Conservation (phyloP, 2,797 vertebrate species). For the Leptatherina wallacei region DNA sequence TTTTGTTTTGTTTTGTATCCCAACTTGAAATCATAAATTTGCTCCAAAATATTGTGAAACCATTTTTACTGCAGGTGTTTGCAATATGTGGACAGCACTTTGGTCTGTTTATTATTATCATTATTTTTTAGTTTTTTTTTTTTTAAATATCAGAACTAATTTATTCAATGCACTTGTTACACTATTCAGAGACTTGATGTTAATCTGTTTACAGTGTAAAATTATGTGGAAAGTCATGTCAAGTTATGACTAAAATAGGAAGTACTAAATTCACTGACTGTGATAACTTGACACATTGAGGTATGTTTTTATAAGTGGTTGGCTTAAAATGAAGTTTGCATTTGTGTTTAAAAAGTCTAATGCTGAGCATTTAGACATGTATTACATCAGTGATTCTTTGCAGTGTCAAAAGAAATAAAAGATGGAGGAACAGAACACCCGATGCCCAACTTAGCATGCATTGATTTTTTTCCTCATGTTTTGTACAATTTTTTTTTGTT, state of each 20-base stretch:
- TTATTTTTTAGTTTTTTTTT: conserved; percentile 31
- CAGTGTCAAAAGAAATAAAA: conserved; percentile 59
- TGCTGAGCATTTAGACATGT: conserved; percentile 67
- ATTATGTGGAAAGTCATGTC: conserved; percentile 25
- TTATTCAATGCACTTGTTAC: conserved; percentile 55
- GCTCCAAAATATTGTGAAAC: conserved; percentile 43
- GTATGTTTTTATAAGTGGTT: conserved; percentile 19
- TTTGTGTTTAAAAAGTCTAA: conserved; percentile 50
- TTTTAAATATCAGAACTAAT: conserved; percentile 62
- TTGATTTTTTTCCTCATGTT: conserved; percentile 1
- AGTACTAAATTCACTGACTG: conserved; percentile 41
- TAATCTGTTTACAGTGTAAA: background rate
- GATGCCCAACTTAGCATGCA: background rate
- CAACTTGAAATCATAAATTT: conserved; percentile 24
- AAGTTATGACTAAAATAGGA: conserved; percentile 23
- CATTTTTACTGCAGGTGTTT: conserved; percentile 41
- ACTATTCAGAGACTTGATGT: conserved; percentile 6
- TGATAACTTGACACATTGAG: conserved; percentile 16
- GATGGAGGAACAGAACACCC: conserved; percentile 17
- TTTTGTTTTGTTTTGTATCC: conserved; percentile 51
- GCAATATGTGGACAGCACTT: conserved; percentile 14
- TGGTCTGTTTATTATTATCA: background rate
- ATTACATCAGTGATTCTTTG: conserved; percentile 51
- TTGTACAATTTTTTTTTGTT: background rate
- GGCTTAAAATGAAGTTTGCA: conserved; percentile 33